phyloP scores from a whole-genome alignment of 2,113 vertebrate species.

The Ceratotherium simum region DNA sequence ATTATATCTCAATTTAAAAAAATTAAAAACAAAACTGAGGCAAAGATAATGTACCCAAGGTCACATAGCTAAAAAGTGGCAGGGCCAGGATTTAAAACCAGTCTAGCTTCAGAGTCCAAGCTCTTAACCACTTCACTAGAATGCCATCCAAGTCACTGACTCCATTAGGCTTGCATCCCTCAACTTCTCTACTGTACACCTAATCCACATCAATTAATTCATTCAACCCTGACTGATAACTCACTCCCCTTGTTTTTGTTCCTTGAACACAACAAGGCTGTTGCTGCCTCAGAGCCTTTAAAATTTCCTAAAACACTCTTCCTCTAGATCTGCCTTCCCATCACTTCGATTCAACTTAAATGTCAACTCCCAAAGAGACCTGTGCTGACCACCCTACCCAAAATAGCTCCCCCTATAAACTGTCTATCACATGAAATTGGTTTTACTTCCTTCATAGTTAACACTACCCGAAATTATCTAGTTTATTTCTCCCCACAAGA shows the following conservation, averaged over 20 bases:
- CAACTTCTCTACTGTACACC: neutral
- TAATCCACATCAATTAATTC: neutral
- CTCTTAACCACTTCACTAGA: neutral
- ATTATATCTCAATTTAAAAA: neutral
- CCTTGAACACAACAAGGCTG: constrained; percentile 11
- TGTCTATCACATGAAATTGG: neutral
- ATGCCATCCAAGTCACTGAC: neutral
- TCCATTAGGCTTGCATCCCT: neutral
- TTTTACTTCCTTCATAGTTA: constrained; percentile 34
- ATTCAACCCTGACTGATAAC: constrained; percentile 21
- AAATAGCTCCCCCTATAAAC: constrained; percentile 31
- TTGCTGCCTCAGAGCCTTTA: neutral
- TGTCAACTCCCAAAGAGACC: neutral
- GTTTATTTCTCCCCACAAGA: neutral
- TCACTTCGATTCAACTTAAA: constrained; percentile 28
- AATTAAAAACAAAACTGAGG: neutral
- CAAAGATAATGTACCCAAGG: neutral
- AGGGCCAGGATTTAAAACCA: constrained; percentile 52
- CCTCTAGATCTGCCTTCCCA: neutral
- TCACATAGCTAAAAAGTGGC: constrained; percentile 44
- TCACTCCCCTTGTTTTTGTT: neutral
- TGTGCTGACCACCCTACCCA: neutral
- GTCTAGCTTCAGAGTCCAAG: neutral
- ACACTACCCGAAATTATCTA: neutral
- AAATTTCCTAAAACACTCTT: constrained; percentile 47